Percentiles rank a stretch among this genome's conserved stretches.
These are phyloP conservation scores for Galeruca laticollis DNA, from an alignment of 2,888 invertebrate genomes.

Conservation along the genomic window DNA sequence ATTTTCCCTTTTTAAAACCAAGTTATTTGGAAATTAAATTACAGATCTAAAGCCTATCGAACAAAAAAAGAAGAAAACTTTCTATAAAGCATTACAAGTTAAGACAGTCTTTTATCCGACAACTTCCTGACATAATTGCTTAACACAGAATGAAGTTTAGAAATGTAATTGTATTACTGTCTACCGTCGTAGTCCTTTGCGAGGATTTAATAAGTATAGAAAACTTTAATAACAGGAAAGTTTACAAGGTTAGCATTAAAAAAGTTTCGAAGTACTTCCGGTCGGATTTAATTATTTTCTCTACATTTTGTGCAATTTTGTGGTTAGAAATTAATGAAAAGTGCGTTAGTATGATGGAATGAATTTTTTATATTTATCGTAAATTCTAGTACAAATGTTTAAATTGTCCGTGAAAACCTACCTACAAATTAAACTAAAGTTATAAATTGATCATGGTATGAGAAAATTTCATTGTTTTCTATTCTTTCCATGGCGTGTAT, in stretches of 20 bases:
- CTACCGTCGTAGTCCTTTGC: conserved; percentile 16
- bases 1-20: neutral
- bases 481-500: too few species aligned
- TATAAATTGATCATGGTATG: too few species aligned
- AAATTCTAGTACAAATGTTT: too few species aligned
- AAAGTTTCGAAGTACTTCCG: conserved; percentile 10
- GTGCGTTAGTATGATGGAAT: neutral
- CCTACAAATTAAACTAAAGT: too few species aligned
- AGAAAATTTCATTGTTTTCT: too few species aligned
- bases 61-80: neutral
- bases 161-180: conserved; percentile 26
- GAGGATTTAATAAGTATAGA: conserved; percentile 20
- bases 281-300: conserved; percentile 10
- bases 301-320: neutral
- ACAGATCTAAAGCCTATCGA: neutral
- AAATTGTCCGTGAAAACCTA: too few species aligned
- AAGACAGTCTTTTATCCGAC: conserved; percentile 20
- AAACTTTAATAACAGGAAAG: conserved; percentile 26
- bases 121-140: conserved; percentile 29
- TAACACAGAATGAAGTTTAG: conserved; percentile 27
- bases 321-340: neutral
- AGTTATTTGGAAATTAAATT: neutral
- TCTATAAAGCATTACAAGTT: conserved; percentile 20
- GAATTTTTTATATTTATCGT: neutral
- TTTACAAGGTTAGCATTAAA: conserved; percentile 20